Evolutionary conservation across 2,888 invertebrate species (phyloP).

Genomic region (Callimorpha dominula): DNA sequence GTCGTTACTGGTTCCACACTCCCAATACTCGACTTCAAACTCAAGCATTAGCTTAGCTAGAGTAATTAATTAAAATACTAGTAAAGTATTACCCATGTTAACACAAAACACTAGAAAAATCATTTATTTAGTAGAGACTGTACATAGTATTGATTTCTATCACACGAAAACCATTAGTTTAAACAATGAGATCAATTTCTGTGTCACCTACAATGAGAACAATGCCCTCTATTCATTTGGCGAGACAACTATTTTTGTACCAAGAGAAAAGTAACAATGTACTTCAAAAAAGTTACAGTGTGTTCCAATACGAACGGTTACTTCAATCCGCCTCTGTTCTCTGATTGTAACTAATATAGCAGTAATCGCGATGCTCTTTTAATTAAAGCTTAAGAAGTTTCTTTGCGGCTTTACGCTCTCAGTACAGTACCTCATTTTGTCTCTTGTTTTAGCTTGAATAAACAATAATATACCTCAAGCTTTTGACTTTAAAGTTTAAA

Average conservation of each 20-base stretch:
- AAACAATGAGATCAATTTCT: neutral
- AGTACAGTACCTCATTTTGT: slow-evolving; percentile 52
- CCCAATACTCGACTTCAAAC: too few relatives aligned
- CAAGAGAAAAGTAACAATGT: neutral
- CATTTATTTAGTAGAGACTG: neutral
- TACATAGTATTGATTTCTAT: neutral
- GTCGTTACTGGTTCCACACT: too few relatives aligned
- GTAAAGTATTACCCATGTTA: neutral
- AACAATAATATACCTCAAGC: slow-evolving; percentile 20
- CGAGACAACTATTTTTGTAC: neutral
- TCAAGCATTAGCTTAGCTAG: too few relatives aligned
- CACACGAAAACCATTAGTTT: neutral
- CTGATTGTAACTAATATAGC: slow-evolving; percentile 72
- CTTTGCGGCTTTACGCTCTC: slow-evolving; percentile 63
- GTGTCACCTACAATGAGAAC: neutral
- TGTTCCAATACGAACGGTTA: slow-evolving; percentile 25
- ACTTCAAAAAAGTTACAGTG: neutral
- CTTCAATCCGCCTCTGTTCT: slow-evolving; percentile 55
- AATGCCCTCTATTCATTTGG: neutral
- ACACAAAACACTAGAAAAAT: neutral
- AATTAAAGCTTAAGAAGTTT: slow-evolving; percentile 76
- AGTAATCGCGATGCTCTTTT: slow-evolving; percentile 77
- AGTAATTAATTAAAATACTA: too few relatives aligned
- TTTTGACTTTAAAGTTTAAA: slow-evolving; percentile 16
- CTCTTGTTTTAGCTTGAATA: slow-evolving; percentile 35